These are phyloP conservation scores for Alfaro cultratus DNA, from an alignment of 2,797 vertebrate species.

Conservation along the genomic window DNA sequence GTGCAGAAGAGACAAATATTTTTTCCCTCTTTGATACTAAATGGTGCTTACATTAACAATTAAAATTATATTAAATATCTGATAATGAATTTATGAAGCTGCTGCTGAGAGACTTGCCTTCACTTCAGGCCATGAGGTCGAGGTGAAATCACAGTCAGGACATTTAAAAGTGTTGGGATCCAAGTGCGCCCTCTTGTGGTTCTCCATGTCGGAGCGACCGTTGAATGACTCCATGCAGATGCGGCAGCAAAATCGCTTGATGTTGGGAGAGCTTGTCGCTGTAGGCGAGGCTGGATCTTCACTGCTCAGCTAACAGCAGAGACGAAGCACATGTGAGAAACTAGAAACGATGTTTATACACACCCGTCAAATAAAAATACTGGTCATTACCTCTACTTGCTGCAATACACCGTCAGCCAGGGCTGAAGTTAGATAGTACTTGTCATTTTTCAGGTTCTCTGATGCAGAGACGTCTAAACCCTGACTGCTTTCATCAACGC, in stretches of 20 bases:
- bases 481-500: conserved; percentile 78
- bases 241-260: conserved; percentile 96
- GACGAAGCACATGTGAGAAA: conserved; percentile 10
- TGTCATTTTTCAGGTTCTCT: conserved; percentile 81
- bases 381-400: conserved; percentile 86
- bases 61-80: not conserved
- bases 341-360: not conserved
- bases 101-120: conserved; percentile 78
- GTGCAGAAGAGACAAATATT: not conserved
- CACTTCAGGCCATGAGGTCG: conserved; percentile 91
- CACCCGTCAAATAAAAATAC: not conserved
- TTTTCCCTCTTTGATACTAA: not conserved
- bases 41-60: not conserved
- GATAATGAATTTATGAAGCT: not conserved
- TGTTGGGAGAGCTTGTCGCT: conserved; percentile 62
- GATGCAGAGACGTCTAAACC: conserved; percentile 76
- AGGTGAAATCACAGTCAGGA: conserved; percentile 91
- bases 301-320: conserved; percentile 78
- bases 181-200: conserved; percentile 96
- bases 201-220: conserved; percentile 97
- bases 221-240: conserved; percentile 94
- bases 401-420: conserved; percentile 84
- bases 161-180: conserved; percentile 95
- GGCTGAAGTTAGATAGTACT: conserved; percentile 84
- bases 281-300: conserved; percentile 84